Evolutionary conservation across 2,113 vertebrate species (phyloP).

Genomic region (Grammomys surdaster): DNA sequence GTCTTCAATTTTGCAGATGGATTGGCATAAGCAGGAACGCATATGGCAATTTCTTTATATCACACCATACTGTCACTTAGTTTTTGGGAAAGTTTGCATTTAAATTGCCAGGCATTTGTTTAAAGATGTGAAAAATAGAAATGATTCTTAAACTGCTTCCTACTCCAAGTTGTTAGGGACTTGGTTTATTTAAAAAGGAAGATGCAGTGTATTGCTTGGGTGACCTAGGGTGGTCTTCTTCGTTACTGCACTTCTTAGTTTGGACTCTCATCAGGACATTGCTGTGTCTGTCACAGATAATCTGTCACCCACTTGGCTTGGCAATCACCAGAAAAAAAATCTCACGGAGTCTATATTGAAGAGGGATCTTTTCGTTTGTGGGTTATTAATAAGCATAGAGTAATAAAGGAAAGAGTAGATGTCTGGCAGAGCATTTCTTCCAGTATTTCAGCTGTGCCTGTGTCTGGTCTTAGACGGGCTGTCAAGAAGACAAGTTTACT

Average conservation of each 20-base stretch:
- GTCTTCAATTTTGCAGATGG: constrained; percentile 66
- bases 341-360: not conserved
- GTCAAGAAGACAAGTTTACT: not conserved
- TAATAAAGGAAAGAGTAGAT: not conserved
- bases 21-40: constrained; percentile 1
- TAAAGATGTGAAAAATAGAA: constrained; percentile 19
- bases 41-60: constrained; percentile 51
- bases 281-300: not conserved
- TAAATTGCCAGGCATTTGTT: constrained; percentile 2
- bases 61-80: not conserved
- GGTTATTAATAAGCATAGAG: not conserved
- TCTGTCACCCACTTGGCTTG: rapidly evolving
- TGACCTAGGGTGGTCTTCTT: too few relatives aligned
- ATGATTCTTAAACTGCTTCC: not conserved
- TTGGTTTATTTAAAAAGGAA: not conserved
- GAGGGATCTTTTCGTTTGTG: not conserved
- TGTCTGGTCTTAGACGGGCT: not conserved
- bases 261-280: too few relatives aligned
- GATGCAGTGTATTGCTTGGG: not conserved
- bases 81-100: constrained; percentile 1
- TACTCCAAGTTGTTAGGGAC: not conserved
- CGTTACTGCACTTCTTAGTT: too few relatives aligned
- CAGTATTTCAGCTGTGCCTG: rapidly evolving
- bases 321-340: constrained; percentile 25
- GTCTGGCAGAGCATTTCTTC: not conserved